Base-by-base conservation (phyloP, 2,888 invertebrate species). In the Drosophila meridionalis region DNA sequence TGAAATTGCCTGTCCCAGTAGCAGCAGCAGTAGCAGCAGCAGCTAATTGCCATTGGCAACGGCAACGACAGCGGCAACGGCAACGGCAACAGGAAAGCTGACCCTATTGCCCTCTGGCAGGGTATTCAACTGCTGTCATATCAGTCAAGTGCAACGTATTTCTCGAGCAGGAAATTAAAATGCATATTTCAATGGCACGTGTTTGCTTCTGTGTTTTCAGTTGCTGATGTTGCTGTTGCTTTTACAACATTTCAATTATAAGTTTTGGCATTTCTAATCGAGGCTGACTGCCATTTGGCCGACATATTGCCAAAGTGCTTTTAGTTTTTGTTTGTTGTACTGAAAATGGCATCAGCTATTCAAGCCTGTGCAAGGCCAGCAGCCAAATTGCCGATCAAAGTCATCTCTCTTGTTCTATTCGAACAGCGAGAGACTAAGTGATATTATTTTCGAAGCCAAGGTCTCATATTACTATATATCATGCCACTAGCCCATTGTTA, bases 251-350 rank as follows among this genome's bases (percentile, higher is more conserved):
- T 67, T 69, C 69, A 58, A 52, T 69, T 52, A 45, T 52, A 58
- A 69, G 38, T 69, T 68, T 67, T 50, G 57, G 69, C 69, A 68
- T 52, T 69, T 45, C 52, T 52, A 58, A 69, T 69, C 69, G 52
- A 58, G 57, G 38, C 50, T 20, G 50, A 34, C 32, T 50, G 50
- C 48, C 30, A 30, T 14, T 4, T 30, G 48, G 48, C 55, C 34
- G 40, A 43, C 57, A 42, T 34, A 43, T 34, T 34, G 34, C 36
- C 48, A 28, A 32, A 32, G 6, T 38, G 28, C 53, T 28, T 38
- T 56, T 36, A 14, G 34, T 40, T 48, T 36, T 30, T 7, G 1
- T 45, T n/a, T 2, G 20, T 20, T 20, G 20, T 20, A 20, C 26
- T 32, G 32, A 2, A 53, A 32, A 48, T 68, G 55, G 48, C 20